Evolutionary conservation across 1,140 invertebrate genomes (phyloP), one percentile per base, ranked within the genome.

Genomic region (Heliconius hewitsoni): DNA sequence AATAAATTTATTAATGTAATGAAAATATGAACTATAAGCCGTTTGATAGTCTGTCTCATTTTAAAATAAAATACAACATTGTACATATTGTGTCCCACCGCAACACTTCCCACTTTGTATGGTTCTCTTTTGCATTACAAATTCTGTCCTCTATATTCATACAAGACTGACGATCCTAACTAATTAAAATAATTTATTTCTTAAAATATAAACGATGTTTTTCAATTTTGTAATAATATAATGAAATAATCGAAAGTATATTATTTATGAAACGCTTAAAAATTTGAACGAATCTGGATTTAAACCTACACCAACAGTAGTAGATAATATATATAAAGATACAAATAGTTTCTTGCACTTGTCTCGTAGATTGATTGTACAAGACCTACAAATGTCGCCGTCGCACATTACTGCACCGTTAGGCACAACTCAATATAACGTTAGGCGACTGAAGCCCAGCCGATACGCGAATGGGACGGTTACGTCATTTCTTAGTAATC

Each of bases 81-180:
- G 1, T 13, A 42, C 42, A 39, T 84, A 70, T 66, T 27, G 23
- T 13, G 71, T 74, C 82, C 80, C 81, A 78, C 77, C 60, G 71
- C 60, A 82, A 81, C 76, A 81, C 84, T 84, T 83, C 85, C 80
- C 82, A 83, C 81, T 83, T 46, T 46, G 79, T 77, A 85, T 77
- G 83, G 80, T 76, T 74, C 81, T 76, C 80, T 77, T 88, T 88
- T 84, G 86, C 80, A 87, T 84, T 86, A 46, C 42, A 46, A 46
- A 16, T 5, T 46, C 16, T 46, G 42, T 46, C 13, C 42, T 46
- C 13, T 46, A 16, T 46, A 16, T 83, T n/a, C 23, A 11, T 8
- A 60, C 23, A 60, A 9, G 8, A 19, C 18, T 52, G 18, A 52
- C 2, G 46, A 50, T 23, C 4, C n/a, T 18, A 57, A 42, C 39